phyloP scores from a whole-genome alignment of 2,113 vertebrate species.

The Brachyhypopomus gauderio region DNA sequence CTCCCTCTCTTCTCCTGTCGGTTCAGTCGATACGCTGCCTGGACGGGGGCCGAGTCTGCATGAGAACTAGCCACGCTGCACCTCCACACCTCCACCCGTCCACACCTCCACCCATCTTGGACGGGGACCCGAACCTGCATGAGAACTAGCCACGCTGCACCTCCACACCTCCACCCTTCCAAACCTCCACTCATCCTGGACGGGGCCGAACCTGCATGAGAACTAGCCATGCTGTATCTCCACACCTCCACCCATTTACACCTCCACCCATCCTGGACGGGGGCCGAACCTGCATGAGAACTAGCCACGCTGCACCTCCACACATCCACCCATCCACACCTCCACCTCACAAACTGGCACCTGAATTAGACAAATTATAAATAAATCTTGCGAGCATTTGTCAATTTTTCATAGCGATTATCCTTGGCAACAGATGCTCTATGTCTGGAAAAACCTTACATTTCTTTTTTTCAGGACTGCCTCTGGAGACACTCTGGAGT shows the following conservation, averaged over 20 bases:
- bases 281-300: constrained; percentile 72
- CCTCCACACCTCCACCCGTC: constrained; percentile 60
- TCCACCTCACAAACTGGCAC: constrained; percentile 63
- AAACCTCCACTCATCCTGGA: too few species aligned
- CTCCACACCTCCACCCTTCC: constrained; percentile 61
- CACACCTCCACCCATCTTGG: too few species aligned
- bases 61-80: constrained; percentile 64
- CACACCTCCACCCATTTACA: constrained; percentile 62
- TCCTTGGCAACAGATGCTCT: constrained; percentile 45
- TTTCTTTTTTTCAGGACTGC: constrained; percentile 31
- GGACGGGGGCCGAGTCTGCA: constrained; percentile 68
- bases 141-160: constrained; percentile 62
- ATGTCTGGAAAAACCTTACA: constrained; percentile 34
- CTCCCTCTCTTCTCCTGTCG: constrained; percentile 68
- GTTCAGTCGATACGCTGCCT: constrained; percentile 63
- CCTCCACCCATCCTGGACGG: too few species aligned
- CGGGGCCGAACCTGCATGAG: constrained; percentile 69
- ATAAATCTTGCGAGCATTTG: constrained; percentile 58
- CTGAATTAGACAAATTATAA: constrained; percentile 62
- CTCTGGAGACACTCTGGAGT: constrained; percentile 19
- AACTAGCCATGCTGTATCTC: constrained; percentile 60
- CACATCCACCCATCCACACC: constrained; percentile 63
- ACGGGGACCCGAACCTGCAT: constrained; percentile 72
- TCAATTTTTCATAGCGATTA: constrained; percentile 47
- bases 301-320: constrained; percentile 56